phyloP scores from a whole-genome alignment of 2,113 vertebrate genomes.

The Gallinago paraguaiae region DNA sequence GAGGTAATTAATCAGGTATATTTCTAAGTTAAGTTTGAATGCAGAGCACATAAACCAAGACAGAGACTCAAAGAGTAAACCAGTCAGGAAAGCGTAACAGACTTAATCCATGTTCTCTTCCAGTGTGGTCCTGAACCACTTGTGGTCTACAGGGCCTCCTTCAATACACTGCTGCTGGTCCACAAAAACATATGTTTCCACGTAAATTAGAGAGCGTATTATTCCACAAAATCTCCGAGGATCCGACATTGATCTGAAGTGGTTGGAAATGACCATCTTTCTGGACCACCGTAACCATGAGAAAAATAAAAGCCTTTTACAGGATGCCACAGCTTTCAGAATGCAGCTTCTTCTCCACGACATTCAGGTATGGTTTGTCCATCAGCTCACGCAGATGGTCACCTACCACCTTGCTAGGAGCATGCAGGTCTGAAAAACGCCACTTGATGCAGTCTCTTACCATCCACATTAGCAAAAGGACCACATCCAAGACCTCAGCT shows the following conservation, averaged over 20 bases:
- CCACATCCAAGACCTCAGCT: not conserved
- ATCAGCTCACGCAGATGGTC: not conserved
- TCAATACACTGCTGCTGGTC: not conserved
- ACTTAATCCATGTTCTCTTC: not conserved
- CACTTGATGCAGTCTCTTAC: not conserved
- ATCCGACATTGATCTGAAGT: not conserved
- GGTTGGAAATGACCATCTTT: not conserved
- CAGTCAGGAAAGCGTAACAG: not conserved
- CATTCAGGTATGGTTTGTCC: not conserved
- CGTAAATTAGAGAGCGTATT: not conserved
- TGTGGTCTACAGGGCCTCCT: not conserved
- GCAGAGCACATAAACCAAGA: not conserved
- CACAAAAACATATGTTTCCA: not conserved
- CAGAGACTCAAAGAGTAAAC: not conserved
- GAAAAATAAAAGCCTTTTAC: not conserved
- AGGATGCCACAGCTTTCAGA: no score
- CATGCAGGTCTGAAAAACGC: not conserved
- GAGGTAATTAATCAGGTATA: not conserved
- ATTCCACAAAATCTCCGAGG: not conserved
- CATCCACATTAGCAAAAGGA: not conserved
- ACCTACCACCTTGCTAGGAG: not conserved
- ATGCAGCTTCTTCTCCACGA: fast-evolving
- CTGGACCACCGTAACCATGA: not conserved
- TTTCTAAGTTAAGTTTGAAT: not conserved
- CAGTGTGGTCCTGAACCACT: not conserved